These are phyloP conservation scores for Eustalomyia histrio DNA, from an alignment of 2,888 invertebrate genomes.

Conservation along the genomic window DNA sequence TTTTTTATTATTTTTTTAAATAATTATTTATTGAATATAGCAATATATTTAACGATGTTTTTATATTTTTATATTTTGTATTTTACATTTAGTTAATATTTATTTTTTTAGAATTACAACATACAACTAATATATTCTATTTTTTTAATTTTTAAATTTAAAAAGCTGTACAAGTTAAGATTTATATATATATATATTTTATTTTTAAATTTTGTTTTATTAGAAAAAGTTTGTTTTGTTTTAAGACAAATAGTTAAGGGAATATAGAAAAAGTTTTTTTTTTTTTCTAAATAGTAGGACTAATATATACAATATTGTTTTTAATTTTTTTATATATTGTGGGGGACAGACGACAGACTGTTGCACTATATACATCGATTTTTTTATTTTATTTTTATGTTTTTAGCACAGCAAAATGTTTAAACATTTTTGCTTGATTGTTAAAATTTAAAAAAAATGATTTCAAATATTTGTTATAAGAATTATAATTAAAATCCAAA, in stretches of 20 bases:
- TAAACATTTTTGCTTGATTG: constrained; percentile 32
- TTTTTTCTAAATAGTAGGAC: neutral
- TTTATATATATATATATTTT: too few relatives aligned
- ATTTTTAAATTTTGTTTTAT: constrained; percentile 18
- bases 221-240: constrained; percentile 26
- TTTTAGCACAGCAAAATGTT: constrained; percentile 20
- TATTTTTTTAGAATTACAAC: constrained; percentile 59
- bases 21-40: constrained; percentile 53
- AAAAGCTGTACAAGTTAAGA: constrained; percentile 60
- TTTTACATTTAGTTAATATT: constrained; percentile 55
- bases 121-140: constrained; percentile 54
- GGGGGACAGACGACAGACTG: too few relatives aligned
- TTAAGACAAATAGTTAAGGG: constrained; percentile 28
- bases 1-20: constrained; percentile 29
- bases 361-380: constrained; percentile 13
- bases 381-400: constrained; percentile 7
- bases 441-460: constrained; percentile 22
- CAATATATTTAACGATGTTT: constrained; percentile 63
- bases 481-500: neutral
- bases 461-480: neutral
- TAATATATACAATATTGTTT: constrained; percentile 39
- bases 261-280: constrained; percentile 27
- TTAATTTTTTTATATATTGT: constrained; percentile 2
- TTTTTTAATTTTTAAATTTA: constrained; percentile 29
- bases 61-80: constrained; percentile 41